phyloP scores from a whole-genome alignment of 2,797 vertebrate species.

The Channa striata region DNA sequence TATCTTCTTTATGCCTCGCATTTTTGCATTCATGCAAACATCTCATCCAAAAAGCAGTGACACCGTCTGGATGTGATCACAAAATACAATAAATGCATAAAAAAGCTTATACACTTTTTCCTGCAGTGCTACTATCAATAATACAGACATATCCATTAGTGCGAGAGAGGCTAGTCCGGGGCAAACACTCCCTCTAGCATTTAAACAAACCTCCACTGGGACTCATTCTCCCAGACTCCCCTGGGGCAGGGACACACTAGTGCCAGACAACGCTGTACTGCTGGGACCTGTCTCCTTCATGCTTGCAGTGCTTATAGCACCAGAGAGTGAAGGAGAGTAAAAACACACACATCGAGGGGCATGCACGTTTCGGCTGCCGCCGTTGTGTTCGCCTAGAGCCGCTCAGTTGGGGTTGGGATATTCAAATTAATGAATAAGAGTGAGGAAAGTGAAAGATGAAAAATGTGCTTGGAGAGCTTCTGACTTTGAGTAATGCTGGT shows the following conservation, averaged over 20 bases:
- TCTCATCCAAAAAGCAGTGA: constrained; percentile 53
- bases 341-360: constrained; percentile 63
- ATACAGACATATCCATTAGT: constrained; percentile 81
- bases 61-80: constrained; percentile 6
- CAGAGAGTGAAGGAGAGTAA: constrained; percentile 30
- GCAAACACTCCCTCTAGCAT: constrained; percentile 81
- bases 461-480: constrained; percentile 68
- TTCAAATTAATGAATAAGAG: constrained; percentile 82
- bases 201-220: constrained; percentile 79
- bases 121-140: constrained; percentile 77
- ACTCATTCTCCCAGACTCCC: constrained; percentile 82
- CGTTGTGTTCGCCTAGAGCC: constrained; percentile 62
- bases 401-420: constrained; percentile 62
- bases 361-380: constrained; percentile 36
- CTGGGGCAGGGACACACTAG: constrained; percentile 66
- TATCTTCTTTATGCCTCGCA: constrained; percentile 8
- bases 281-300: constrained; percentile 71
- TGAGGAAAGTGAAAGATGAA: constrained; percentile 79
- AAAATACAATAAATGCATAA: constrained; percentile 55
- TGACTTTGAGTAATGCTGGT: constrained; percentile 85
- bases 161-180: constrained; percentile 65
- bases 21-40: constrained; percentile 28
- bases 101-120: constrained; percentile 59
- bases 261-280: constrained; percentile 55
- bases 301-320: constrained; percentile 49